Evolutionary conservation across 2,888 invertebrate genomes (phyloP).

Genomic region (Trissolcus japonicus): DNA sequence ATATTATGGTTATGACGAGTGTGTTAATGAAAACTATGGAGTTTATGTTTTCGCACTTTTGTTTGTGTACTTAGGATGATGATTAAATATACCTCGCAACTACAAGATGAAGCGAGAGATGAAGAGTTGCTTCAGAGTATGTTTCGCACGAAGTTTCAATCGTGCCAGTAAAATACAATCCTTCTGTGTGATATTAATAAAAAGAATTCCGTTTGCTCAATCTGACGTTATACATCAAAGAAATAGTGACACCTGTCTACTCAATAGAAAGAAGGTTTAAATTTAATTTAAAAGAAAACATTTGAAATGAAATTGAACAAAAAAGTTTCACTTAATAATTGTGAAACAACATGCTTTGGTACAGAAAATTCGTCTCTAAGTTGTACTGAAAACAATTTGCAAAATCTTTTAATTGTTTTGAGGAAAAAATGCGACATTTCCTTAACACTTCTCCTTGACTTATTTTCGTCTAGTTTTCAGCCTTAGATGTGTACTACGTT

Average conservation of each 20-base stretch:
- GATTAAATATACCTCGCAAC: neutral
- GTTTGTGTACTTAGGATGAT: neutral
- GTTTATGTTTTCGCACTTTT: neutral
- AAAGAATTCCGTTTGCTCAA: no score
- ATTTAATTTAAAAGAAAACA: no score
- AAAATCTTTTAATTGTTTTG: neutral
- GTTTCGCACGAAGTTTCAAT: no score
- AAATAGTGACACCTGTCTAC: no score
- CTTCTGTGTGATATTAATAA: no score
- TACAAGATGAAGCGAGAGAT: no score
- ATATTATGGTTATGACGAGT: conserved; percentile 1
- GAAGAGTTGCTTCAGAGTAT: no score
- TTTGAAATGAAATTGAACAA: neutral
- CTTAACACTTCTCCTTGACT: conserved; percentile 27
- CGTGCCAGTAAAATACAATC: no score
- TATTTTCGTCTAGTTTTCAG: conserved; percentile 42
- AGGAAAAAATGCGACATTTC: conserved; percentile 29
- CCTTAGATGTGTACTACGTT: conserved; percentile 62
- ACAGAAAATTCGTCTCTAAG: no score
- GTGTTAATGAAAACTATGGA: neutral
- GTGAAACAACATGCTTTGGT: neutral
- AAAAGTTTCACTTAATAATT: neutral
- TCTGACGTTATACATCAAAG: no score
- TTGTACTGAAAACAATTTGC: neutral
- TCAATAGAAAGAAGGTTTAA: no score